Conservation (phyloP, 2,888 invertebrate species). For the Trisateles emortualis region DNA sequence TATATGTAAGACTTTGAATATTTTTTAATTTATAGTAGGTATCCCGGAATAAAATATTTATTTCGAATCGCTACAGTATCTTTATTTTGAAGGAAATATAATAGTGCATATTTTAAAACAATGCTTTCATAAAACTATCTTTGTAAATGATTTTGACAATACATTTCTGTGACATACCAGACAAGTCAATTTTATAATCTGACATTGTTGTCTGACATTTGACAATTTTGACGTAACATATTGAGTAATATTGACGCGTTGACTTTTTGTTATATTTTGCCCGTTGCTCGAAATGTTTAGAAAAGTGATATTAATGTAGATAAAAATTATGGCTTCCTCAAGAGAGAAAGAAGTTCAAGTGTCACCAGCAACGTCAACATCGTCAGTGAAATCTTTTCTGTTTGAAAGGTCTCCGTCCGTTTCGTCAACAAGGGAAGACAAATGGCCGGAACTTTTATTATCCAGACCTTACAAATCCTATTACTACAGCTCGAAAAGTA, state of each 20-base stretch:
- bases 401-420: slow-evolving; percentile 77
- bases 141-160: too few relatives aligned
- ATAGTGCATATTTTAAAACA: too few relatives aligned
- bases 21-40: too few relatives aligned
- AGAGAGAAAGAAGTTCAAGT: slow-evolving; percentile 66
- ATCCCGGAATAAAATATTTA: too few relatives aligned
- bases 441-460: slow-evolving; percentile 83
- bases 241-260: slow-evolving; percentile 37
- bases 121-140: too few relatives aligned
- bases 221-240: slow-evolving; percentile 17
- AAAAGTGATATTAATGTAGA: slow-evolving; percentile 47
- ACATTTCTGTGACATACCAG: too few relatives aligned
- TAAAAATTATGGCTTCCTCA: slow-evolving; percentile 70
- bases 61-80: too few relatives aligned
- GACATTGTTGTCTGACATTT: slow-evolving; percentile 5
- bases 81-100: too few relatives aligned
- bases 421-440: slow-evolving; percentile 75
- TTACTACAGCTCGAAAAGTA: slow-evolving; percentile 77
- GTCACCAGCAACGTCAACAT: slow-evolving; percentile 72
- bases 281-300: slow-evolving; percentile 54
- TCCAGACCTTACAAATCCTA: slow-evolving; percentile 79
- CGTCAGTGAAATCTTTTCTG: slow-evolving; percentile 67
- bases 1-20: too few relatives aligned
- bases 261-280: slow-evolving; percentile 45
- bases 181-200: too few relatives aligned